Conservation (phyloP, 1,140 invertebrate genomes). For the Hyposmocoma kahamanoa region DNA sequence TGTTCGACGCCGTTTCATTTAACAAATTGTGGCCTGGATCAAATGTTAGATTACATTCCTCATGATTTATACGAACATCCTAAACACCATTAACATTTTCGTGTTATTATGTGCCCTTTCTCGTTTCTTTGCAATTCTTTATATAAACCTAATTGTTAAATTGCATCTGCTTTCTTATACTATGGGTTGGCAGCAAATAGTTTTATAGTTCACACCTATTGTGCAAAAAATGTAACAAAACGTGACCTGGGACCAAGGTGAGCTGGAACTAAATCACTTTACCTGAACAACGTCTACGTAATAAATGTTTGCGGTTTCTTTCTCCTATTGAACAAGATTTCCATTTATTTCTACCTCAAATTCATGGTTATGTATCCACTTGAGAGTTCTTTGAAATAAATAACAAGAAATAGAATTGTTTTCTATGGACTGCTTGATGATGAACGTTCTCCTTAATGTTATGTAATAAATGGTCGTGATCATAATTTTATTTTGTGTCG, state of each 20-base stretch:
- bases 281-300: constrained; percentile 20
- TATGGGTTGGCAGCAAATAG: constrained; percentile 11
- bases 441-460: not conserved
- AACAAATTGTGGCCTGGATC: constrained; percentile 36
- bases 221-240: constrained; percentile 22
- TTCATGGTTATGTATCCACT: not conserved
- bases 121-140: not conserved
- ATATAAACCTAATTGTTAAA: not conserved
- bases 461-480: constrained; percentile 22
- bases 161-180: constrained; percentile 10
- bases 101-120: not conserved
- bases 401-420: not conserved
- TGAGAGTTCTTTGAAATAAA: not conserved
- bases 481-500: constrained; percentile 50
- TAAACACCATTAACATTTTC: constrained; percentile 11
- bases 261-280: constrained; percentile 14
- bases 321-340: not conserved
- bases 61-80: constrained; percentile 27
- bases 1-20: constrained; percentile 48
- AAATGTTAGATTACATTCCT: constrained; percentile 29
- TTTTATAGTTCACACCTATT: constrained; percentile 22
- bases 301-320: constrained; percentile 25
- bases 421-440: not conserved
- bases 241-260: constrained; percentile 18
- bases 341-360: not conserved